phyloP scores from a whole-genome alignment of 2,113 vertebrate species.

The Odobenus rosmarus region DNA sequence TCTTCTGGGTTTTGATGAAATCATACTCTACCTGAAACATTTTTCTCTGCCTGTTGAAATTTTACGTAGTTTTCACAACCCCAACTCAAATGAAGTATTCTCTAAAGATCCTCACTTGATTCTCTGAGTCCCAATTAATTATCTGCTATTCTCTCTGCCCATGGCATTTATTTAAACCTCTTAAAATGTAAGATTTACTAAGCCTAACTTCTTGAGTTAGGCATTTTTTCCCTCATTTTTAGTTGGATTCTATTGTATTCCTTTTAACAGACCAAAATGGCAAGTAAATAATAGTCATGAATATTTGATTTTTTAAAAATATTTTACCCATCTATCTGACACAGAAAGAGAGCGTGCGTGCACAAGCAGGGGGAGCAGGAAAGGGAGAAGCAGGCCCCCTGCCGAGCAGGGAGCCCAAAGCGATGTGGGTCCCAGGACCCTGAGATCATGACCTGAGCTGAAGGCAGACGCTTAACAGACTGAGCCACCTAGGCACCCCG shows the following conservation, averaged over 20 bases:
- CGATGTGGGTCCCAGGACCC: no score
- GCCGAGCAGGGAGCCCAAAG: no score
- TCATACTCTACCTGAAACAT: not conserved
- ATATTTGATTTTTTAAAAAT: not conserved
- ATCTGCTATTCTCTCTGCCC: not conserved
- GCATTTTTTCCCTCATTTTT: not conserved
- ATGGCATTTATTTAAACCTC: not conserved
- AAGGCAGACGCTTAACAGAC: no score
- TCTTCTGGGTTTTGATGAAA: not conserved
- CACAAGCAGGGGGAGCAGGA: no score
- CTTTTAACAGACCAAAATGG: not conserved
- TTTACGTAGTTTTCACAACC: not conserved
- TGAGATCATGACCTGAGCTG: no score
- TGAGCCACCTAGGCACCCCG: no score
- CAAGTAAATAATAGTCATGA: not conserved
- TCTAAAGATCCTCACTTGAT: not conserved
- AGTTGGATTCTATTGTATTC: not conserved
- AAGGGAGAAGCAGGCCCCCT: no score
- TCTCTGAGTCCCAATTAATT: not conserved
- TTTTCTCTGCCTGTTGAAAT: not conserved
- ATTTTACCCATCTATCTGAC: no score
- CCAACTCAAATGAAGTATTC: not conserved
- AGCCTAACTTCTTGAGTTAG: not conserved
- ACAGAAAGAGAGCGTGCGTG: accelerated
- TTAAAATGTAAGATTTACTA: constrained; percentile 14